Conservation (phyloP, 2,113 vertebrate species). For the Cebidichthys violaceus region DNA sequence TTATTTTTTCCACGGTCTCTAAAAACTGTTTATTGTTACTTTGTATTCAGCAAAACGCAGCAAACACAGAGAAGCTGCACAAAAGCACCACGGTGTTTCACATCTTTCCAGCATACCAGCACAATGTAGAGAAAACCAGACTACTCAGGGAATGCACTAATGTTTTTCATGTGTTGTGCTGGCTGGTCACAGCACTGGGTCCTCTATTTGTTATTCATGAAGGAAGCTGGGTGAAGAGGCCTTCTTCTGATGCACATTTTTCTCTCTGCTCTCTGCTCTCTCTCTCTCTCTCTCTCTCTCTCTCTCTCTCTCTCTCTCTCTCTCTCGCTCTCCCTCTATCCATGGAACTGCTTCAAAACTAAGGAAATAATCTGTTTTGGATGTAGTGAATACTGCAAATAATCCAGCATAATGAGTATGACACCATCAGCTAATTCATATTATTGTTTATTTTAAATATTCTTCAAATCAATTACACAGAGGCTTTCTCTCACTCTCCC, state of each 20-base stretch:
- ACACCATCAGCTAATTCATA: constrained; percentile 64
- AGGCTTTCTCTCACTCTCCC: constrained; percentile 49
- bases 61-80: constrained; percentile 15
- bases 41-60: constrained; percentile 19
- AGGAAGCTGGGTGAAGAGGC: constrained; percentile 83
- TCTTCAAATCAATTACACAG: constrained; percentile 44
- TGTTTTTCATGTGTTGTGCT: constrained; percentile 84
- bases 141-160: constrained; percentile 76
- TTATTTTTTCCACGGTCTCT: constrained; percentile 17
- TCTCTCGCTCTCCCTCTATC: constrained; percentile 29
- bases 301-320: constrained; percentile 37
- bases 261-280: constrained; percentile 44
- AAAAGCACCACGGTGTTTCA: constrained; percentile 51
- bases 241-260: constrained; percentile 79
- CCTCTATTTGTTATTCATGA: constrained; percentile 85
- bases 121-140: constrained; percentile 68
- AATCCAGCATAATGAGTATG: constrained; percentile 54
- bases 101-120: constrained; percentile 47
- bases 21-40: constrained; percentile 23
- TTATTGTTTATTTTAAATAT: constrained; percentile 66
- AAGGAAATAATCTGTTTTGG: constrained; percentile 56
- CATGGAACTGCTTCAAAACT: constrained; percentile 44
- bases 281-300: constrained; percentile 41
- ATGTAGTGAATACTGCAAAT: constrained; percentile 49
- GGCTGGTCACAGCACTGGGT: constrained; percentile 73